Evolutionary conservation across 2,888 invertebrate species (phyloP).

Genomic region (Drosophila macrospina): DNA sequence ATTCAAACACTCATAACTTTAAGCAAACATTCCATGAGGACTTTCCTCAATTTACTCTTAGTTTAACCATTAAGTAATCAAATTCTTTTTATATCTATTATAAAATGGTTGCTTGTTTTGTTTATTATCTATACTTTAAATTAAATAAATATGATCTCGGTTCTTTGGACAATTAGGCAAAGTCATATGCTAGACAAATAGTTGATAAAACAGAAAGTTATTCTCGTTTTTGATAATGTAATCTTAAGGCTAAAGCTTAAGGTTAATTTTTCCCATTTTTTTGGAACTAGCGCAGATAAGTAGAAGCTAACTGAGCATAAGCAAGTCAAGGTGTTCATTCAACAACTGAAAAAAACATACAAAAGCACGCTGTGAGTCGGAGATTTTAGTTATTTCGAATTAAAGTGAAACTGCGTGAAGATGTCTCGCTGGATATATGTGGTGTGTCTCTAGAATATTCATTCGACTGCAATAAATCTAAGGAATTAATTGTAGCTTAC

Average conservation of each 20-base stretch:
- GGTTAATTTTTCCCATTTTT: no score
- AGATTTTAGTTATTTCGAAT: slow-evolving; percentile 19
- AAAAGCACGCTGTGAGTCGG: slow-evolving; percentile 13
- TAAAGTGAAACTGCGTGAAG: slow-evolving; percentile 9
- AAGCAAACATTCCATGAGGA: no score
- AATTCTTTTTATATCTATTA: no score
- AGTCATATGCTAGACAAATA: no score
- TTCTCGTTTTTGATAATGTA: neutral
- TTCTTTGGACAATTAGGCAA: no score
- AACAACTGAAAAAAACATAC: slow-evolving; percentile 13
- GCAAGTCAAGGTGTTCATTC: slow-evolving; percentile 31
- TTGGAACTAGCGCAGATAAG: slow-evolving; percentile 33
- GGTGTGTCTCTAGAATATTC: slow-evolving; percentile 15
- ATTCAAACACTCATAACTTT: no score
- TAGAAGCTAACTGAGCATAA: neutral
- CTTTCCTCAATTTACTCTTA: no score
- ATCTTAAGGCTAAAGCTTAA: no score
- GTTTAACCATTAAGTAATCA: no score
- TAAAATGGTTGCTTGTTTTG: no score
- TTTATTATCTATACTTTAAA: no score
- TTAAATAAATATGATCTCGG: no score
- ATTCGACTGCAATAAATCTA: neutral
- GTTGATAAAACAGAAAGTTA: neutral
- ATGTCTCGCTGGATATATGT: slow-evolving; percentile 19
- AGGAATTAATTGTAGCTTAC: slow-evolving; percentile 10